A percentile compares a stretch with the other conserved stretches of the same genome.
Evolutionary conservation across 1,140 invertebrate genomes (phyloP).

Genomic region (Eriocheir sinensis): DNA sequence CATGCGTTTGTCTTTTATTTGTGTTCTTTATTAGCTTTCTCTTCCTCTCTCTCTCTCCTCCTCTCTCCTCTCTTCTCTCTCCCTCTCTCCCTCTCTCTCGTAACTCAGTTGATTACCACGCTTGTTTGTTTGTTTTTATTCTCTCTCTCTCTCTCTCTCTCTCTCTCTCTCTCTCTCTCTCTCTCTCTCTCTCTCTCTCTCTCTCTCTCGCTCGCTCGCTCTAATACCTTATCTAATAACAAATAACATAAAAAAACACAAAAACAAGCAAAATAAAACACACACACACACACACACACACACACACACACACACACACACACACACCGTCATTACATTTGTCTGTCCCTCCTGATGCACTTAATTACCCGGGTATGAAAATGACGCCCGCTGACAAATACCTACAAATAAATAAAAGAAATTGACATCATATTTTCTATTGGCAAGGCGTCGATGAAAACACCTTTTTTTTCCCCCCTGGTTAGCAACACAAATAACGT

Average conservation of each 20-base stretch:
- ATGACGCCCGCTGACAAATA: not conserved
- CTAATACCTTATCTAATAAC: too few species aligned
- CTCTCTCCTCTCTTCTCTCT: not conserved
- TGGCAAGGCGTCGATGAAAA: not conserved
- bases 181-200: conserved; percentile 8
- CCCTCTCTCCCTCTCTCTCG: not conserved
- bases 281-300: not conserved
- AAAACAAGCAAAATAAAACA: too few species aligned
- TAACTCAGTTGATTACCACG: too few species aligned
- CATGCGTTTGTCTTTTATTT: not conserved
- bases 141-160: not conserved
- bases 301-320: not conserved
- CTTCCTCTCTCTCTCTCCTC: not conserved
- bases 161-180: not conserved
- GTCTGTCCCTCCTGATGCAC: conserved; percentile 18
- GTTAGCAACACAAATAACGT: not conserved
- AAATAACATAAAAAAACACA: too few species aligned
- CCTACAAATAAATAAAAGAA: conserved; percentile 13
- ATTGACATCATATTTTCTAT: conserved; percentile 17
- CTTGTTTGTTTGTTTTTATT: not conserved
- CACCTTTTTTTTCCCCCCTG: not conserved
- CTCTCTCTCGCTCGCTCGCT: not conserved
- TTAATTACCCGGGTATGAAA: not conserved
- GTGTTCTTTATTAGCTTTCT: not conserved
- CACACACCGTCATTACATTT: not conserved